Evolutionary conservation across 2,888 invertebrate species (phyloP).

Genomic region (Xestoiulus laeticollis): DNA sequence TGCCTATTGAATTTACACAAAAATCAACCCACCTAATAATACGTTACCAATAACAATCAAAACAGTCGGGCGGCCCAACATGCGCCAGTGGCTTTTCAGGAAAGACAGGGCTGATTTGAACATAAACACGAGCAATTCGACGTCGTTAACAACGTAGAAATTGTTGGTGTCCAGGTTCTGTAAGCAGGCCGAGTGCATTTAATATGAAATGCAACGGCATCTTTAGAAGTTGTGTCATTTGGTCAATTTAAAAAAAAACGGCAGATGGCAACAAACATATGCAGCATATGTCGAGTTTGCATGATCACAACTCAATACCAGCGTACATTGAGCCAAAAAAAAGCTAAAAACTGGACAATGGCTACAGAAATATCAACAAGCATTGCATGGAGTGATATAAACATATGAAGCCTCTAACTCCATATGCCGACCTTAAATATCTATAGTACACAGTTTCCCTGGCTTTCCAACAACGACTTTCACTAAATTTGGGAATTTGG

Average conservation of each 20-base stretch:
- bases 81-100: slow-evolving; percentile 98
- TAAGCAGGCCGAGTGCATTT: slow-evolving; percentile 50
- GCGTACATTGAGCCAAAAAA: not conserved
- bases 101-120: slow-evolving; percentile 97
- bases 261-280: not conserved
- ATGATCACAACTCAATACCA: not conserved
- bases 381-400: too few species aligned
- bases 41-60: slow-evolving; percentile 69
- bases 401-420: too few species aligned
- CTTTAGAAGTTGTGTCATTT: not conserved
- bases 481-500: not conserved
- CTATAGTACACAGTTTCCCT: not conserved
- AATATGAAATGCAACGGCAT: not conserved
- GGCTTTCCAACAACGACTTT: not conserved
- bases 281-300: not conserved
- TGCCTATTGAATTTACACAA: slow-evolving; percentile 12
- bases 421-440: too few species aligned
- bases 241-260: not conserved
- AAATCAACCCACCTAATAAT: slow-evolving; percentile 54
- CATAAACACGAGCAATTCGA: slow-evolving; percentile 96
- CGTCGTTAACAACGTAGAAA: slow-evolving; percentile 98
- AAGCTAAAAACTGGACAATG: too few species aligned
- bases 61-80: slow-evolving; percentile 95
- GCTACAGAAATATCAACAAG: too few species aligned
- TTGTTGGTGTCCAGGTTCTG: slow-evolving; percentile 97